Conservation (phyloP, 1,140 invertebrate genomes). For the Drosophila bocki region DNA sequence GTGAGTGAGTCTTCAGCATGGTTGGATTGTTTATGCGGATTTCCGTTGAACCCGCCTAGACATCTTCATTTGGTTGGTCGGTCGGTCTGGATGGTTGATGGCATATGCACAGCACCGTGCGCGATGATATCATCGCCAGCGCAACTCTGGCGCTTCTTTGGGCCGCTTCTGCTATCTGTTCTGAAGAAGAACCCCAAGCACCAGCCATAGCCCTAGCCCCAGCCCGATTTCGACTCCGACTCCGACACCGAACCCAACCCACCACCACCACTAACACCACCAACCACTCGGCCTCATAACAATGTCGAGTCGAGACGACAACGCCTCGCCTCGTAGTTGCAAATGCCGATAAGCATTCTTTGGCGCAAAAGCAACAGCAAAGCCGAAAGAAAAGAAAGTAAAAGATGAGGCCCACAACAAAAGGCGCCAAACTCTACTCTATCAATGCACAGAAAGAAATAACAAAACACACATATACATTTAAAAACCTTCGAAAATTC, state of each 20-base stretch:
- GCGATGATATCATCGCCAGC: conserved; percentile 75
- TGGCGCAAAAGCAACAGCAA: conserved; percentile 29
- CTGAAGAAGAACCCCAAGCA: conserved; percentile 24
- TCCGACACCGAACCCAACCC: conserved; percentile 37
- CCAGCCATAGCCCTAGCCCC: neutral
- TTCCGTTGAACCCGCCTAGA: conserved; percentile 76
- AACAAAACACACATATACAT: neutral
- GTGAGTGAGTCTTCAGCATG: conserved; percentile 26
- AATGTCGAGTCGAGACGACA: conserved; percentile 42
- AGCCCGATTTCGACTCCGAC: conserved; percentile 4
- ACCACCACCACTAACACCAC: conserved; percentile 33
- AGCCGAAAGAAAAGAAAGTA: conserved; percentile 50
- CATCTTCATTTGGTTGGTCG: conserved; percentile 42
- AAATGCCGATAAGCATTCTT: conserved; percentile 80
- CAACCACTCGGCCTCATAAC: conserved; percentile 52
- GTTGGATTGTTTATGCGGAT: conserved; percentile 79
- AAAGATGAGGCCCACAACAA: conserved; percentile 25
- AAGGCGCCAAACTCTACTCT: conserved; percentile 32
- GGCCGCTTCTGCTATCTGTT: conserved; percentile 54
- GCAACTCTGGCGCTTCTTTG: conserved; percentile 60
- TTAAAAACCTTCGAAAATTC: neutral
- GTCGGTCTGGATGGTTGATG: conserved; percentile 11
- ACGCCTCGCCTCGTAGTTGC: conserved; percentile 46
- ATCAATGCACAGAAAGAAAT: conserved; percentile 30
- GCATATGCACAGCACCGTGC: conserved; percentile 41